Percentiles rank a stretch among this genome's conserved stretches.
These are phyloP conservation scores for Mugil cephalus DNA, from an alignment of 2,113 vertebrate genomes.

Conservation along the genomic window DNA sequence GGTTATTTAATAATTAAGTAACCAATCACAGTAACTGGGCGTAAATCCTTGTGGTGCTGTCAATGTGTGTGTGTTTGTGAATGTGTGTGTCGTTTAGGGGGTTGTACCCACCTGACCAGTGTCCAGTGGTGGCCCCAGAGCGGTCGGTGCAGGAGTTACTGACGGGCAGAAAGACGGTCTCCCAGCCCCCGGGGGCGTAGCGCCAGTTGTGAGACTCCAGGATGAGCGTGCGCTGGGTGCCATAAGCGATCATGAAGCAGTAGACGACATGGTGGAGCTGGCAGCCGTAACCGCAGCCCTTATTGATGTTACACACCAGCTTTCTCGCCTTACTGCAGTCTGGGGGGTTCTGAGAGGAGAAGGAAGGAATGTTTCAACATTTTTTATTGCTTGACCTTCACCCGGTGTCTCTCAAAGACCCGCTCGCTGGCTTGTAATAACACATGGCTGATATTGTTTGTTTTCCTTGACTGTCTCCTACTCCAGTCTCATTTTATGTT, in stretches of 20 bases:
- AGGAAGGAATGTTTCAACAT: conserved; percentile 47
- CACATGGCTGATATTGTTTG: conserved; percentile 62
- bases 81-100: not conserved
- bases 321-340: conserved; percentile 98
- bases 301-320: conserved; percentile 98
- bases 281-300: conserved; percentile 98
- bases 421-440: conserved; percentile 67
- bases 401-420: conserved; percentile 51
- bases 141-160: conserved; percentile 96
- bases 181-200: conserved; percentile 96
- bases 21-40: not conserved
- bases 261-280: conserved; percentile 99
- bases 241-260: conserved; percentile 99
- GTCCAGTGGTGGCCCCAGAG: conserved; percentile 90
- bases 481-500: not conserved
- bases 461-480: conserved; percentile 17
- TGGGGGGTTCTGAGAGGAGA: conserved; percentile 89
- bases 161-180: conserved; percentile 96
- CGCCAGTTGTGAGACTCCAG: conserved; percentile 98
- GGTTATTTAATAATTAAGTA: conserved; percentile 20
- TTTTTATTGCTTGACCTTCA: conserved; percentile 70
- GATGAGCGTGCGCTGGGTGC: conserved; percentile 95
- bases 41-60: no score
- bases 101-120: conserved; percentile 92
- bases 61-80: not conserved